These are phyloP conservation scores for Gastrophryne carolinensis DNA, from an alignment of 2,797 vertebrate species.

Conservation along the genomic window DNA sequence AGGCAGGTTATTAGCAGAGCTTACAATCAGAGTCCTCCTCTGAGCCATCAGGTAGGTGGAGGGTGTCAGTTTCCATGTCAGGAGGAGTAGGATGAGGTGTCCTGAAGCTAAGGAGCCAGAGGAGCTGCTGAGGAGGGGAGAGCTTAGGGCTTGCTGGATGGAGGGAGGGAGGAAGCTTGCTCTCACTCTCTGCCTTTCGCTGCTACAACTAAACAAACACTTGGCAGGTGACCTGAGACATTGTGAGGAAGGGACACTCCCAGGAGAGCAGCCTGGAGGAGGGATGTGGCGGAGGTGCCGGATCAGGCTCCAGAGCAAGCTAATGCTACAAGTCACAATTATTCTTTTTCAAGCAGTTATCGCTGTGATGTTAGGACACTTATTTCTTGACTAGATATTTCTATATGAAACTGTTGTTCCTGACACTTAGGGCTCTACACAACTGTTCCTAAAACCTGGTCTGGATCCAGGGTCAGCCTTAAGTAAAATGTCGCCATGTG, in stretches of 20 bases:
- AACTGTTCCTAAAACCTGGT: no score
- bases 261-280: background rate
- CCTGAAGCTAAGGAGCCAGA: no score
- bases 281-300: background rate
- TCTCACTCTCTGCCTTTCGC: slow-evolving; percentile 7
- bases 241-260: slow-evolving; percentile 2
- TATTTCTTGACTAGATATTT: no score
- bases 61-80: background rate
- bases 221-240: slow-evolving; percentile 40
- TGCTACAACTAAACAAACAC: slow-evolving; percentile 17
- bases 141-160: background rate
- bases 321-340: no score
- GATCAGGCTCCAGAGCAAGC: no score
- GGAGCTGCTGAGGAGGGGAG: background rate
- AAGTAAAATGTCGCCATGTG: no score
- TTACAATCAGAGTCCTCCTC: background rate
- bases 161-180: slow-evolving; percentile 19
- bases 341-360: no score
- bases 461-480: no score
- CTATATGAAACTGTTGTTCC: no score
- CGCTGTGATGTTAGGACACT: no score
- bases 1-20: background rate
- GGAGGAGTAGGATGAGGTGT: background rate
- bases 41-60: background rate
- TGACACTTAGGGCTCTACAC: no score